Conservation (phyloP, 1,140 invertebrate species). For the Monochamus saltuarius region DNA sequence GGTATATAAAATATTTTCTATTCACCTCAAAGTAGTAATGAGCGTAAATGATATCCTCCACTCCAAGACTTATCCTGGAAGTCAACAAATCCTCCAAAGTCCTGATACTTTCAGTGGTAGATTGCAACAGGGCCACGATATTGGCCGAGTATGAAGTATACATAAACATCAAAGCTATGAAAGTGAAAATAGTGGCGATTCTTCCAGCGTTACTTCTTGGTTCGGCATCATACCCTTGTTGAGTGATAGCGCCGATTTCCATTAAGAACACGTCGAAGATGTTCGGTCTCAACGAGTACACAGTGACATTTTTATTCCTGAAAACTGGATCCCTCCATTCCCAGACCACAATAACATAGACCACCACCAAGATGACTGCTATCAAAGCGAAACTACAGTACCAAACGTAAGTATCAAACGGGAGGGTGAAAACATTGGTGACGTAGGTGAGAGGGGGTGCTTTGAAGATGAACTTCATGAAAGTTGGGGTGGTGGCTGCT, state of each 20-base stretch:
- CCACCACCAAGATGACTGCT: slow-evolving; percentile 17
- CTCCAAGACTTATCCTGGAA: slow-evolving; percentile 61
- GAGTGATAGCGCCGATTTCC: slow-evolving; percentile 57
- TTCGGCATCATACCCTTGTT: slow-evolving; percentile 58
- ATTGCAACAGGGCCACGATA: slow-evolving; percentile 55
- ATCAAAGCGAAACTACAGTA: slow-evolving; percentile 28
- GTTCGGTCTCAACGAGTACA: slow-evolving; percentile 11
- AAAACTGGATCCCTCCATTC: slow-evolving; percentile 32
- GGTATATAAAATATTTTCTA: no score
- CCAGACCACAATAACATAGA: slow-evolving; percentile 37
- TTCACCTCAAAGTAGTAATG: slow-evolving; percentile 58
- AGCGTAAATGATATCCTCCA: slow-evolving; percentile 59
- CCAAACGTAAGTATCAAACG: slow-evolving; percentile 54
- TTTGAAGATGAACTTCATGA: slow-evolving; percentile 62
- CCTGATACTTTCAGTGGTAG: slow-evolving; percentile 52
- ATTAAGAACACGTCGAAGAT: slow-evolving; percentile 52
- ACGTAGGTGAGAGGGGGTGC: slow-evolving; percentile 64
- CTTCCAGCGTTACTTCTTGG: slow-evolving; percentile 52
- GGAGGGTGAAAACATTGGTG: slow-evolving; percentile 62
- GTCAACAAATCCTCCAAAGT: slow-evolving; percentile 50
- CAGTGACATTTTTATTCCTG: slow-evolving; percentile 11
- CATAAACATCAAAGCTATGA: slow-evolving; percentile 44
- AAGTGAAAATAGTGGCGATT: slow-evolving; percentile 41
- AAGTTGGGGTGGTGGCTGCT: slow-evolving; percentile 57
- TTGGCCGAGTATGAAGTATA: slow-evolving; percentile 49